Percentiles rank a stretch among this genome's conserved stretches.
Evolutionary conservation across 2,797 vertebrate species (phyloP).

Genomic region (Sphenodon punctatus): DNA sequence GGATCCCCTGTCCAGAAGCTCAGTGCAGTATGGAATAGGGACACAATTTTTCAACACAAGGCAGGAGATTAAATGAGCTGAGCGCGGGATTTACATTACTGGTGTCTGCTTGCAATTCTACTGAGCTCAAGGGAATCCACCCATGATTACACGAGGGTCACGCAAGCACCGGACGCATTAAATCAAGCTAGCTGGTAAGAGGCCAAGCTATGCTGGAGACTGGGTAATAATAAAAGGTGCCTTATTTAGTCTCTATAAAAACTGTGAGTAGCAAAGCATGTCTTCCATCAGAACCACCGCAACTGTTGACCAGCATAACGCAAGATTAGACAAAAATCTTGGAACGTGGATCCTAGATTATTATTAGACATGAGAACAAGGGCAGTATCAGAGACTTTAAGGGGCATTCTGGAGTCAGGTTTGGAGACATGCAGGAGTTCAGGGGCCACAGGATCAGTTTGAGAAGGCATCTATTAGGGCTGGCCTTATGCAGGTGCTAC

Average conservation of each 20-base stretch:
- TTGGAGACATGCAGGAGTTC: too few relatives aligned
- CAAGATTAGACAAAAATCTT: neutral
- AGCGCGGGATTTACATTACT: too few relatives aligned
- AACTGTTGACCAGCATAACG: neutral
- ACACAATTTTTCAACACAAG: neutral
- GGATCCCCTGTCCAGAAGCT: too few relatives aligned
- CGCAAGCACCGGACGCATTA: neutral
- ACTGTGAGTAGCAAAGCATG: neutral
- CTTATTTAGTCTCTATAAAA: neutral
- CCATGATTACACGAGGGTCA: neutral
- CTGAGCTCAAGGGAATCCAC: neutral
- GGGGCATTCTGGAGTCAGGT: too few relatives aligned
- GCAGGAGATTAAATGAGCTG: neutral
- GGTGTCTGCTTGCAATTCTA: neutral
- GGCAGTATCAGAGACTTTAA: too few relatives aligned
- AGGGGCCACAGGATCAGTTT: too few relatives aligned
- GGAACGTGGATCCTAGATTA: neutral
- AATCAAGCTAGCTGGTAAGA: neutral
- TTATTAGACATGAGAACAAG: too few relatives aligned
- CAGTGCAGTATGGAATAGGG: neutral
- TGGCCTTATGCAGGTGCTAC: too few relatives aligned
- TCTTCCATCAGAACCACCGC: neutral
- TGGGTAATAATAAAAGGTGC: neutral
- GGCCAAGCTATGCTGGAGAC: too few relatives aligned
- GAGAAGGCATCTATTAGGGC: too few relatives aligned